A percentile compares a stretch with the other conserved stretches of the same genome.
phyloP scores from a whole-genome alignment of 2,113 vertebrate genomes.

The Anser cygnoides region DNA sequence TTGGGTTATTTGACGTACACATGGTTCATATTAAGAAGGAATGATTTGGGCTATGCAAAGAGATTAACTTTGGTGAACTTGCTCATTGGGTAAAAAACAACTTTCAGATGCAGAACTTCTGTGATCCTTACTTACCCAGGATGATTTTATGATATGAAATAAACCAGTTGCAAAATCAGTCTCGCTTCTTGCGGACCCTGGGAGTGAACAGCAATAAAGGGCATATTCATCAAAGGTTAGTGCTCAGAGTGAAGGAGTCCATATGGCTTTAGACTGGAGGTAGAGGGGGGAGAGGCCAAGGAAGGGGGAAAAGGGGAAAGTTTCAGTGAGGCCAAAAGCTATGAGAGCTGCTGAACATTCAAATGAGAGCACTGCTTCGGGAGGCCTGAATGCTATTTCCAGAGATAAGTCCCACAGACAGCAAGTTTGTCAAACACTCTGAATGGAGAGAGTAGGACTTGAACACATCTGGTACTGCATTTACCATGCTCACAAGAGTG shows the following conservation, averaged over 20 bases:
- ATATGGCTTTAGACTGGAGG: constrained; percentile 41
- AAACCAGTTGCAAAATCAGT: constrained; percentile 60
- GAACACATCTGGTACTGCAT: neutral
- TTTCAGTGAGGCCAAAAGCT: neutral
- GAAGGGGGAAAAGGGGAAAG: neutral
- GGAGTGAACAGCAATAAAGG: constrained; percentile 29
- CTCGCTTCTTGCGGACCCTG: neutral
- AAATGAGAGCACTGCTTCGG: neutral
- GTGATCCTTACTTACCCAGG: constrained; percentile 29
- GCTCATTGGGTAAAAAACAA: constrained; percentile 43
- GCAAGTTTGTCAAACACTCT: neutral
- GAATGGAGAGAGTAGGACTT: neutral
- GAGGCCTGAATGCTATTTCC: neutral
- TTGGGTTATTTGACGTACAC: constrained; percentile 37
- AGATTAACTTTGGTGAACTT: constrained; percentile 58
- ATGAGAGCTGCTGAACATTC: neutral
- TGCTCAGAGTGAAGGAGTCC: constrained; percentile 41
- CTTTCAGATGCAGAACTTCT: constrained; percentile 54
- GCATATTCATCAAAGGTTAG: constrained; percentile 60
- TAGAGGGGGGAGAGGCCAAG: neutral
- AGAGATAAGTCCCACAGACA: neutral
- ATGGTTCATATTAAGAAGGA: constrained; percentile 34
- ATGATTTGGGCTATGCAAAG: constrained; percentile 2
- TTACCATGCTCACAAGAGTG: neutral
- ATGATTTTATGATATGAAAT: constrained; percentile 62